Percentiles rank a stretch among this genome's conserved stretches.
Evolutionary conservation across 2,113 vertebrate genomes (phyloP).

Genomic region (Crypturellus undulatus): DNA sequence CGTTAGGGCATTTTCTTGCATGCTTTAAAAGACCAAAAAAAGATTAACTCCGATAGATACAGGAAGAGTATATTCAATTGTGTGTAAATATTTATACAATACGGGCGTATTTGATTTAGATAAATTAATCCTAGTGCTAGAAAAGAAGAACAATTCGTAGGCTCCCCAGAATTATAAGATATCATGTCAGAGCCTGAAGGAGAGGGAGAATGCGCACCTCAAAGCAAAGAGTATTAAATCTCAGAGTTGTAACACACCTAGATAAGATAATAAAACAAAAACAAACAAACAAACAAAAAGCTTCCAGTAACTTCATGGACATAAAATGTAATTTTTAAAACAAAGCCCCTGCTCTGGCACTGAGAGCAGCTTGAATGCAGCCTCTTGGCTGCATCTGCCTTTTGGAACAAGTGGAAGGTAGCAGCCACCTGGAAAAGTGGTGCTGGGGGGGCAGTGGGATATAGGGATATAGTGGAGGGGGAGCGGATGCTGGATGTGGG

Average conservation of each 20-base stretch:
- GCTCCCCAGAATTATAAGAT: background rate
- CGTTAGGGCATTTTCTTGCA: background rate
- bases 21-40: background rate
- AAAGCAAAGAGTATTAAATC: background rate
- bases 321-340: background rate
- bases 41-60: background rate
- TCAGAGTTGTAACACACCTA: background rate
- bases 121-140: background rate
- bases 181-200: background rate
- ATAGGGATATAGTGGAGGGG: too few species aligned
- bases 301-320: background rate
- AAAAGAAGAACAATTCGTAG: background rate
- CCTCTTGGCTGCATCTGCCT: background rate
- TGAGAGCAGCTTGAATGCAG: background rate
- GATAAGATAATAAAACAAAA: background rate
- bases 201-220: background rate
- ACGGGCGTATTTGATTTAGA: background rate
- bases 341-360: background rate
- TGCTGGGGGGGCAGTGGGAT: too few species aligned
- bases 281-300: background rate
- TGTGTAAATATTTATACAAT: background rate
- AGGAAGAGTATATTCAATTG: background rate
- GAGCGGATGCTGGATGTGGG: background rate
- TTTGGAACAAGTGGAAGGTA: too few species aligned
- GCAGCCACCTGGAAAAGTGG: background rate